Conservation (phyloP, 1,140 invertebrate genomes). For the Trypoxylus dichotomus region DNA sequence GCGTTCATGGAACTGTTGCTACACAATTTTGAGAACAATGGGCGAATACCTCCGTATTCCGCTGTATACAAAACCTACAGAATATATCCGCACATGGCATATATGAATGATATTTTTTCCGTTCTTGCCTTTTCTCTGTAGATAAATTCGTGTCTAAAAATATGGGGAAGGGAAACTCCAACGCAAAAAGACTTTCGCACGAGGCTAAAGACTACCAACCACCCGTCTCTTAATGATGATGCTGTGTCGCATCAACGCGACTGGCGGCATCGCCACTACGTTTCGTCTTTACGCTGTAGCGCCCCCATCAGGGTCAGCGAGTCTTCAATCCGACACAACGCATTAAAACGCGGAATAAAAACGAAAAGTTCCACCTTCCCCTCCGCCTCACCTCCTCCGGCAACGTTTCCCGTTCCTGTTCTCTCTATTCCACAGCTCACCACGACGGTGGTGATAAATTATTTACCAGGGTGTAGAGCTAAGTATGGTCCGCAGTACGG, state of each 20-base stretch:
- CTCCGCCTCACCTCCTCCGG: neutral
- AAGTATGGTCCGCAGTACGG: conserved; percentile 32
- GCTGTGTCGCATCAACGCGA: neutral
- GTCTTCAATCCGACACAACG: neutral
- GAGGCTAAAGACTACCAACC: neutral
- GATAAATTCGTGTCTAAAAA: neutral
- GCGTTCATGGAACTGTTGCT: too few relatives aligned
- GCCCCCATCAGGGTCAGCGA: neutral
- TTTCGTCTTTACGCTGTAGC: neutral
- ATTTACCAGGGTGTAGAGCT: conserved; percentile 31
- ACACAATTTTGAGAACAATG: too few relatives aligned
- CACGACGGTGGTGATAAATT: conserved; percentile 30
- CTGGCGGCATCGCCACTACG: neutral
- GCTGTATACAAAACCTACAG: conserved; percentile 32
- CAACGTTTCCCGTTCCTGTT: neutral
- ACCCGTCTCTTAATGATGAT: neutral
- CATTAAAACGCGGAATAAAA: conserved; percentile 15
- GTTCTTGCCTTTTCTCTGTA: conserved; percentile 39
- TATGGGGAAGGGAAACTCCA: neutral
- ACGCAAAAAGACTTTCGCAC: neutral
- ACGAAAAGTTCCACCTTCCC: neutral
- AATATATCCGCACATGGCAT: conserved; percentile 37
- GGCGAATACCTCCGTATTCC: neutral
- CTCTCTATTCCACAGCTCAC: neutral
- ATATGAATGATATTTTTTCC: conserved; percentile 42